These are phyloP conservation scores for Lasioglossum oenotherae DNA, from an alignment of 2,888 invertebrate genomes.

Conservation along the genomic window DNA sequence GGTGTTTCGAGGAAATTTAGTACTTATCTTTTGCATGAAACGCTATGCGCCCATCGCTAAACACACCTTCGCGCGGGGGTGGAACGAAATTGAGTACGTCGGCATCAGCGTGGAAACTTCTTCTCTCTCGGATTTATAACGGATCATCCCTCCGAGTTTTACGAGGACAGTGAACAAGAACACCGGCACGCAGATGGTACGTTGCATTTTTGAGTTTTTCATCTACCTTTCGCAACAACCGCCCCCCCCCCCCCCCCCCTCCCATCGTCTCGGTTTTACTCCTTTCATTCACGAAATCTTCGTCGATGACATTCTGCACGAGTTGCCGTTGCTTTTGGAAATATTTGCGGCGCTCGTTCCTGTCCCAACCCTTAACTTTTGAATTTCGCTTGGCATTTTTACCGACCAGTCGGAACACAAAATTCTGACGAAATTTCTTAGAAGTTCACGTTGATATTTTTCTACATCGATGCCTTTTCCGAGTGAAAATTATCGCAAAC, in stretches of 20 bases:
- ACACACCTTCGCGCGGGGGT: slow-evolving; percentile 33
- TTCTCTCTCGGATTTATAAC: slow-evolving; percentile 59
- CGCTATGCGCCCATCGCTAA: slow-evolving; percentile 26
- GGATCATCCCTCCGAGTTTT: slow-evolving; percentile 59
- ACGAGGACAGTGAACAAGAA: slow-evolving; percentile 50
- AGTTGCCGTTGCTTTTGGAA: background rate
- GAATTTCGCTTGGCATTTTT: background rate
- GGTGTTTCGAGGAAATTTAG: slow-evolving; percentile 56
- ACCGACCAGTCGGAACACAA: background rate
- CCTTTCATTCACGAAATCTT: slow-evolving; percentile 9
- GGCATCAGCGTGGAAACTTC: slow-evolving; percentile 43
- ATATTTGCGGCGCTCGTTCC: background rate
- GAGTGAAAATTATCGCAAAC: background rate
- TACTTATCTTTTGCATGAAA: slow-evolving; percentile 55
- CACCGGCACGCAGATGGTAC: slow-evolving; percentile 33
- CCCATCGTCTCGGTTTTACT: background rate
- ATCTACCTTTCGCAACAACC: slow-evolving; percentile 40
- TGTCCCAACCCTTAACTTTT: background rate
- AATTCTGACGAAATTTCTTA: background rate
- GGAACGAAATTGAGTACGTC: slow-evolving; percentile 60
- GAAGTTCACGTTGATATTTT: background rate
- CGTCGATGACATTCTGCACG: background rate
- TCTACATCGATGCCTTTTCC: background rate
- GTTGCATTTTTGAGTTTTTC: slow-evolving; percentile 66
- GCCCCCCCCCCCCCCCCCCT: too few species aligned